Evolutionary conservation across 2,113 vertebrate species (phyloP).

Genomic region (Notarius lentiginosus): DNA sequence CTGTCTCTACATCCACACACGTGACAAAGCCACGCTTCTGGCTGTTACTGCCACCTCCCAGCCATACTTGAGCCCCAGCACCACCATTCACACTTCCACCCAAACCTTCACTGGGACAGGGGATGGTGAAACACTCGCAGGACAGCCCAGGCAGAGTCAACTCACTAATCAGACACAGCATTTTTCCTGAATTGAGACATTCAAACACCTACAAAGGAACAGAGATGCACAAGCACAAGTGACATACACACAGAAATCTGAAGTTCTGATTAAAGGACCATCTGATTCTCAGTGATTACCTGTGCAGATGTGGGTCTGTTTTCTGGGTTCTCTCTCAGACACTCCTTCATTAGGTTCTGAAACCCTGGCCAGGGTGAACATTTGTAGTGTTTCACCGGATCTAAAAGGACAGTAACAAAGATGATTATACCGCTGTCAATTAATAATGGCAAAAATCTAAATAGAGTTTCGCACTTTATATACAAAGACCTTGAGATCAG

Average conservation of each 20-base stretch:
- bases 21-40: conserved; percentile 77
- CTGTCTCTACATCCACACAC: conserved; percentile 77
- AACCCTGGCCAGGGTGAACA: conserved; percentile 87
- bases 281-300: conserved; percentile 65
- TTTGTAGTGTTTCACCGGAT: conserved; percentile 89
- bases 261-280: neutral
- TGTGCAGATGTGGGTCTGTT: conserved; percentile 88
- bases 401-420: conserved; percentile 65
- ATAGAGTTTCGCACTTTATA: neutral
- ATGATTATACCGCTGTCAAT: neutral
- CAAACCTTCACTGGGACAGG: conserved; percentile 57
- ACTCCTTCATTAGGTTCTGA: conserved; percentile 88
- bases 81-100: neutral
- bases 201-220: conserved; percentile 79
- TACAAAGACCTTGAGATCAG: neutral
- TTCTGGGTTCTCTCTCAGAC: conserved; percentile 87
- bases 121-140: conserved; percentile 80
- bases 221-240: neutral
- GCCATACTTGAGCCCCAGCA: conserved; percentile 71
- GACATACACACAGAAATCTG: neutral
- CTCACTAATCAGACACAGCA: conserved; percentile 85
- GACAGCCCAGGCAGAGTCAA: conserved; percentile 69
- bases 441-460: neutral
- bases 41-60: conserved; percentile 85
- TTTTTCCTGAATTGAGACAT: conserved; percentile 83